Evolutionary conservation across 1,140 invertebrate species (phyloP), one percentile per base, ranked within the genome.

Genomic region (Zaprionus inermis): DNA sequence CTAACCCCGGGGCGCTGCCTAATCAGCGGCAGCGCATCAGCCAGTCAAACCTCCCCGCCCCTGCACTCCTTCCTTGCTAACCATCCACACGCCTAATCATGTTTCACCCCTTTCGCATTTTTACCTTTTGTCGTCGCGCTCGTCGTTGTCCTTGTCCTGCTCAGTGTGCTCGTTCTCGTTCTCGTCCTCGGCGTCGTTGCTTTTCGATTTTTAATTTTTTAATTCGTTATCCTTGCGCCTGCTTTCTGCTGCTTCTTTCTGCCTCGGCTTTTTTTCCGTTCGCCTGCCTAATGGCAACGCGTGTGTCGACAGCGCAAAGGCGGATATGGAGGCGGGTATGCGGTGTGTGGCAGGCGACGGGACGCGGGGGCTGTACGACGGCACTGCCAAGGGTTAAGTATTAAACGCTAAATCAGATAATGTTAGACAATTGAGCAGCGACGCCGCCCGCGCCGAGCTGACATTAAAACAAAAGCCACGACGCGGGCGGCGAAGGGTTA

Each of bases 181-280:
- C 63, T 67, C 61, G 70, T 72, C 38, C 57, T 70, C 30, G 56
- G 73, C 44, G 75, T 86, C 77, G 76, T 79, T 89, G 83, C 78
- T 82, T 88, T 89, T 89, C 85, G 84, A 89, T 89, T 89, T 89
- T 89, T 89, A 89, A 89, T 89, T 89, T 89, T 89, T 89, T 89
- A 89, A 89, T 89, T 89, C 84, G 84, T 90, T 89, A 89, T 89
- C 84, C 84, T 88, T 88, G 84, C 83, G 83, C 81, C 85, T 81
- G 66, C 65, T 59, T 70, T 58, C 69, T 72, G 44, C 54, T 55
- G 24, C 24, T 55, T 66, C 30, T 32, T 32, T 5, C 30, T 32
- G 30, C 30, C 22, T 30, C 51, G 24, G 14, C 34, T 60, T 44
- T 34, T 41, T 67, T 57, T 64, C 60, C 61, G 34, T 44, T 24